Conservation (phyloP, 2,113 vertebrate species). For the Microcebus jonahi region DNA sequence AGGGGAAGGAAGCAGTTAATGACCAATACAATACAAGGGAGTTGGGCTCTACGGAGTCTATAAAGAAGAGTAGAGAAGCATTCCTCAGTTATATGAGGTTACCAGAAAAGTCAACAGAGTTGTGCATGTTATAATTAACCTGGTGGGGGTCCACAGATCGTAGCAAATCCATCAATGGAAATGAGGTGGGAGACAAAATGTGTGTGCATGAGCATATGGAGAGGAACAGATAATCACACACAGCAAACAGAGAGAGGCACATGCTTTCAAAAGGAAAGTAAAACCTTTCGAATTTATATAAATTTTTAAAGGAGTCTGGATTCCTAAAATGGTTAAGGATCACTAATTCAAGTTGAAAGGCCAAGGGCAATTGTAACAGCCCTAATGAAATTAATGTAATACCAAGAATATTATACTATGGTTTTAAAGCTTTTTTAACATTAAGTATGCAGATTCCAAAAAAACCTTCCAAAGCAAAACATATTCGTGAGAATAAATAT, state of each 20-base stretch:
- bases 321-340: background rate
- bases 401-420: background rate
- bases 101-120: background rate
- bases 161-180: background rate
- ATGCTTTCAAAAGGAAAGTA: background rate
- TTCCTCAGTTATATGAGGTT: background rate
- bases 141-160: background rate
- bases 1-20: background rate
- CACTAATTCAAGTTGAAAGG: background rate
- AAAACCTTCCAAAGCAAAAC: background rate
- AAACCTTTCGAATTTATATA: background rate
- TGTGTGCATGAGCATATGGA: background rate
- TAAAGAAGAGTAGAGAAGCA: background rate
- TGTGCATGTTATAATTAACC: background rate
- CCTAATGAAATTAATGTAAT: background rate
- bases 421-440: background rate
- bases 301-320: background rate
- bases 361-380: background rate
- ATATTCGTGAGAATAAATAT: background rate
- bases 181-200: background rate
- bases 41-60: rapidly evolving
- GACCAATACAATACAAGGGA: rapidly evolving
- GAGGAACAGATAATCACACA: background rate
- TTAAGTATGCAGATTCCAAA: background rate
- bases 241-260: background rate